Base-by-base conservation (phyloP, 92 coral and sea anemone genomes). In the Virgularia gustaviana region DNA sequence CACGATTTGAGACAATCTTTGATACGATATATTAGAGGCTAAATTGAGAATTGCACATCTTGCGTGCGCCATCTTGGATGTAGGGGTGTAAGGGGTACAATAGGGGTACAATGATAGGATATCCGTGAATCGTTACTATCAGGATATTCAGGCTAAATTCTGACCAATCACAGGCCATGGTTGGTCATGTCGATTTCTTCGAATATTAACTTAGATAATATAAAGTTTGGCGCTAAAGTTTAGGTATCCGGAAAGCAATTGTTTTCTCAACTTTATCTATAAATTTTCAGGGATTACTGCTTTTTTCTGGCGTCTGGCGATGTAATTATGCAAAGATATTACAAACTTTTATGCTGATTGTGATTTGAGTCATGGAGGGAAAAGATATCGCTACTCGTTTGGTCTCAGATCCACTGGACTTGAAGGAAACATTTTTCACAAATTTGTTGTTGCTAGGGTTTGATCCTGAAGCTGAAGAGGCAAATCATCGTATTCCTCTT, bases 381-480 rank as follows among this genome's bases (percentile, higher is more conserved):
- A 37, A 63, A 13, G 52, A 42, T 7, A 63, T 63, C 9, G 52
- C 87, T 15, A 74, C 80, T 20, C 89, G 95, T 0, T 77, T 86
- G 27, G 89, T 85, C 88, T 87, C 90, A 47, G 84, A 86, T 71
- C 96, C 88, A 72, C 65, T 91, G 77, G 96, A 94, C 66, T 57
- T 85, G 56, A 78, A 92, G 63, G 96, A 89, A 77, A 85, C 89
- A 56, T 80, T 88, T 49, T 94, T 81, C 63, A 94, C 86, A 9
- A 94, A 94, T 71, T 78, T 94, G 73, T 65, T 94, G 79, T 81
- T 94, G 80, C 71, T 94, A 84, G 94, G 86, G n/a, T 94, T 89
- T 58, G 90, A 94, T 51, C 86, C 90, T 18, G 94, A 70, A 59
- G 87, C 90, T n/a, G 84, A 86, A 83, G 96, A 89, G 79, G 81